Evolutionary conservation across 2,113 vertebrate species (phyloP).

Genomic region (Bujurquina vittata): DNA sequence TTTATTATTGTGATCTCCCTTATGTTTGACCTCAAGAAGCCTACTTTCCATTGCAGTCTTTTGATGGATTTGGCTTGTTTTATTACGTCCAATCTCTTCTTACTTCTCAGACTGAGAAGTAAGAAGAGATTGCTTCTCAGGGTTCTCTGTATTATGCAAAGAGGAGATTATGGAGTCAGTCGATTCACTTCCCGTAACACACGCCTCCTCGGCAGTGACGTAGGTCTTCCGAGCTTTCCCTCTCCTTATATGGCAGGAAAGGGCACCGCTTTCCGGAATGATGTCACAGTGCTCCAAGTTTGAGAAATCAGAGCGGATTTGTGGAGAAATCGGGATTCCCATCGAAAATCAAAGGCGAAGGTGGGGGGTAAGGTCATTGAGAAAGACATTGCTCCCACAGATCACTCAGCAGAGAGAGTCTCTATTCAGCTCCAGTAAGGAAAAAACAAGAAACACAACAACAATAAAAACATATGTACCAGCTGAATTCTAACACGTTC

Average conservation of each 20-base stretch:
- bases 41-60: not conserved
- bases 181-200: slow-evolving; percentile 75
- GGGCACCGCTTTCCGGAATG: slow-evolving; percentile 72
- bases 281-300: slow-evolving; percentile 68
- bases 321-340: not conserved
- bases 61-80: slow-evolving; percentile 25
- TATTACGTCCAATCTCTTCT: slow-evolving; percentile 13
- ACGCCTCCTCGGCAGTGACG: slow-evolving; percentile 73
- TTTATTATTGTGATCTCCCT: not conserved
- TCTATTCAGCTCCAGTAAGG: not conserved
- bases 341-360: not conserved
- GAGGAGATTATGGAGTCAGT: slow-evolving; percentile 49
- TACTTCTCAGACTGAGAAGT: not conserved
- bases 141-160: slow-evolving; percentile 2
- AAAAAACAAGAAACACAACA: not conserved
- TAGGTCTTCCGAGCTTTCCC: slow-evolving; percentile 64
- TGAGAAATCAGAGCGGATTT: slow-evolving; percentile 30
- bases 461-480: not conserved
- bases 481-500: not conserved
- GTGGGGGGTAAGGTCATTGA: too few species aligned
- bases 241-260: slow-evolving; percentile 77
- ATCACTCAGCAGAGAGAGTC: too few species aligned
- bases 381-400: not conserved
- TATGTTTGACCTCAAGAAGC: not conserved
- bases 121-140: not conserved